phyloP scores from a whole-genome alignment of 2,797 vertebrate species.

The Coreius guichenoti region DNA sequence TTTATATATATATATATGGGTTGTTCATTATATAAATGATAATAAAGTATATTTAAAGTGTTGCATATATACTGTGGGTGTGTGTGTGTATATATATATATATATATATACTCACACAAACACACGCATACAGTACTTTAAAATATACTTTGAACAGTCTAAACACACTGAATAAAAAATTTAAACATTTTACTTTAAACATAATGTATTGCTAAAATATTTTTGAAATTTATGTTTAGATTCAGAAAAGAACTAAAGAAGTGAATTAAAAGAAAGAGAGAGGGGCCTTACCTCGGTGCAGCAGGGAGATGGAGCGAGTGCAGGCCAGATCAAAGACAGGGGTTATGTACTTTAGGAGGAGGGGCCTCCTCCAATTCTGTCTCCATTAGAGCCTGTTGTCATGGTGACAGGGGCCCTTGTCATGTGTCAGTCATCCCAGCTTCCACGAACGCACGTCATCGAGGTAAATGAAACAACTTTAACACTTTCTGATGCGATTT shows the following conservation, averaged over 20 bases:
- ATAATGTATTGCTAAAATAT: not conserved
- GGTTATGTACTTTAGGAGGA: constrained; percentile 71
- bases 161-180: not conserved
- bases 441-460: constrained; percentile 59
- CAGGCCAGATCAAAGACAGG: constrained; percentile 53
- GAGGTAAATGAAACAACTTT: constrained; percentile 51
- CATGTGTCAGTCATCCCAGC: constrained; percentile 34
- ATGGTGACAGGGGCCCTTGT: constrained; percentile 53
- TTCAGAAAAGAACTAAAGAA: not conserved
- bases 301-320: constrained; percentile 40
- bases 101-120: not conserved
- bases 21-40: not conserved
- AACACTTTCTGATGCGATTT: constrained; percentile 43
- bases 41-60: not conserved
- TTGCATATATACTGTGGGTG: too few species aligned
- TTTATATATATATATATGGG: not conserved
- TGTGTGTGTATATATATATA: too few species aligned
- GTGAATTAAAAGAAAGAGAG: constrained; percentile 5
- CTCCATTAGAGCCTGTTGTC: constrained; percentile 62
- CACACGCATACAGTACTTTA: not conserved
- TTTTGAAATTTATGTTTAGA: not conserved
- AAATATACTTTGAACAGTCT: not conserved
- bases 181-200: not conserved
- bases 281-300: constrained; percentile 53
- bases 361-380: constrained; percentile 54